Base-by-base conservation (phyloP, 1,140 invertebrate genomes). In the Cyclargus thomasi region DNA sequence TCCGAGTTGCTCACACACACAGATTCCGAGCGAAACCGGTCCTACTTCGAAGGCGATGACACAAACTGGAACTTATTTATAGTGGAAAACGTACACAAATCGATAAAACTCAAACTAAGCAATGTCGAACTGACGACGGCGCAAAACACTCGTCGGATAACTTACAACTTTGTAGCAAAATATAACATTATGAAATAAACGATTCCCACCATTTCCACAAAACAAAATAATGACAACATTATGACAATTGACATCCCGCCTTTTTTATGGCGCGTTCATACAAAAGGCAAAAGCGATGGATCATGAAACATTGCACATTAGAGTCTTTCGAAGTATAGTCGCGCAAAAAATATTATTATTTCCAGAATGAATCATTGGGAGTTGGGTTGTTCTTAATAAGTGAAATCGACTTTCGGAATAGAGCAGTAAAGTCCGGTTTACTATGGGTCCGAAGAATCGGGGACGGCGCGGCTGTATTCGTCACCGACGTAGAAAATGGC, bases 401-500 rank as follows among this genome's bases (percentile, higher is more conserved):
- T 77, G 70, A 71, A 69, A 74, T 85, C 75, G 78, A 81, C 83
- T 85, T 82, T 85, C 75, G 47, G 82, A 77, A 68, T 78, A 80
- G 67, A 72, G 79, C 67, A 64, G 74, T 89, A 88, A 78, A 82
- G 87, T 87, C 82, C 77, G 79, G 77, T 86, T 90, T 87, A 70
- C 76, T 62, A 68, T 78, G 76, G 71, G 65, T 67, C 69, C 70
- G 70, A 63, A 69, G 70, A 87, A 90, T 83, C 80, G 85, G 81
- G 85, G 84, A 84, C 85, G 80, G 80, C 78, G 79, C 81, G 82
- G 80, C 71, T 76, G 83, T 80, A 85, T 87, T 87, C 85, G 85
- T 88, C 85, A 88, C 84, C 83, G 80, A 80, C 76, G 82, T 88
- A 90, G 86, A 88, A 90, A 88, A 90, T 86, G 86, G 86, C 86